Evolutionary conservation across 2,888 invertebrate species (phyloP).

Genomic region (Temnothorax rugatulus): DNA sequence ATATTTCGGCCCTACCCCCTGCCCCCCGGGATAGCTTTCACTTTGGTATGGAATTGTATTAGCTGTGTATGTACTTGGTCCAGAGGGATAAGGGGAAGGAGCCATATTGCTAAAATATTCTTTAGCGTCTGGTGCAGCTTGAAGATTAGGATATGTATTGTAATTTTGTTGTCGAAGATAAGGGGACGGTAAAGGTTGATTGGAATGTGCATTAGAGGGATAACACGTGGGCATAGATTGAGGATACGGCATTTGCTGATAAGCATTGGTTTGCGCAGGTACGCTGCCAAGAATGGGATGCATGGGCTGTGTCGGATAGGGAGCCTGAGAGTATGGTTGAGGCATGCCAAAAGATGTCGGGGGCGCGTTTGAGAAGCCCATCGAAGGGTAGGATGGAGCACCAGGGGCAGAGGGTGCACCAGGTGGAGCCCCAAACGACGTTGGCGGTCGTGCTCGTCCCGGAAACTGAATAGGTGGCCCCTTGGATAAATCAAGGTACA

Average conservation of each 20-base stretch:
- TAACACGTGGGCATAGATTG: slow-evolving; percentile 55
- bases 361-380: slow-evolving; percentile 74
- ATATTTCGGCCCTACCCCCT: slow-evolving; percentile 79
- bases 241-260: slow-evolving; percentile 64
- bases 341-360: slow-evolving; percentile 82
- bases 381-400: slow-evolving; percentile 75
- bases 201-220: slow-evolving; percentile 75
- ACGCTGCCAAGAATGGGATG: slow-evolving; percentile 47
- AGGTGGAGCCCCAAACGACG: slow-evolving; percentile 83
- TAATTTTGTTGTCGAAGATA: slow-evolving; percentile 65
- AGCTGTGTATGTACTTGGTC: slow-evolving; percentile 61
- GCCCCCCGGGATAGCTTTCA: slow-evolving; percentile 82
- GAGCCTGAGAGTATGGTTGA: slow-evolving; percentile 77
- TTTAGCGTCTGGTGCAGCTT: slow-evolving; percentile 67
- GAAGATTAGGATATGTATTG: slow-evolving; percentile 72
- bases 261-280: slow-evolving; percentile 25
- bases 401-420: slow-evolving; percentile 82
- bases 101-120: slow-evolving; percentile 35
- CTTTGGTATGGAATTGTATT: slow-evolving; percentile 74
- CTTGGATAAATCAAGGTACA: slow-evolving; percentile 72
- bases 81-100: slow-evolving; percentile 58
- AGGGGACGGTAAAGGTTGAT: slow-evolving; percentile 56
- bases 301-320: slow-evolving; percentile 65
- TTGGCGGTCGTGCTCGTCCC: slow-evolving; percentile 81
- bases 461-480: slow-evolving; percentile 82